A percentile compares a stretch with the other conserved stretches of the same genome.
These are phyloP conservation scores for Eupithecia insigniata DNA, from an alignment of 2,888 invertebrate genomes.

Conservation along the genomic window DNA sequence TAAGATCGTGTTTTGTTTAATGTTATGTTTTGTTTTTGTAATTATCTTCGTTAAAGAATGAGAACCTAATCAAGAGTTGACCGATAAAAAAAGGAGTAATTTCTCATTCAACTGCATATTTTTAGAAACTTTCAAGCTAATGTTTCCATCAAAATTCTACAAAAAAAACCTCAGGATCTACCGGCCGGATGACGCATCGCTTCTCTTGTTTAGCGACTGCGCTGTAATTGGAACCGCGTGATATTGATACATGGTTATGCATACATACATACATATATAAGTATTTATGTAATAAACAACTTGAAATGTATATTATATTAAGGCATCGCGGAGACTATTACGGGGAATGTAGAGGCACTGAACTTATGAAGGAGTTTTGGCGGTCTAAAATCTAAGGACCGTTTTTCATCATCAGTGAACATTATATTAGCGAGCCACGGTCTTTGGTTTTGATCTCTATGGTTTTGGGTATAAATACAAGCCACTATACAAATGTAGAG, in stretches of 20 bases:
- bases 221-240: conserved; percentile 80
- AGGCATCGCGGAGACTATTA: neutral
- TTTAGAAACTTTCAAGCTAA: no score
- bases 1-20: neutral
- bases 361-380: conserved; percentile 2
- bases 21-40: neutral
- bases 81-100: neutral
- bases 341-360: conserved; percentile 11
- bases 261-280: conserved; percentile 24
- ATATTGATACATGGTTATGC: conserved; percentile 60
- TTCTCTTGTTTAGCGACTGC: conserved; percentile 66
- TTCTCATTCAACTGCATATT: neutral
- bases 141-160: neutral
- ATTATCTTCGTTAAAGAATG: neutral
- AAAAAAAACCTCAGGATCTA: conserved; percentile 6
- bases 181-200: conserved; percentile 51
- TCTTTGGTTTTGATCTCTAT: neutral
- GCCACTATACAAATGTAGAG: neutral
- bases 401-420: neutral
- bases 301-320: neutral
- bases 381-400: neutral
- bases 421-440: neutral
- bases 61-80: no score
- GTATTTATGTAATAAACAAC: conserved; percentile 5
- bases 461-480: neutral